Evolutionary conservation across 2,888 invertebrate genomes (phyloP).

Genomic region (Nemoura dubitans): DNA sequence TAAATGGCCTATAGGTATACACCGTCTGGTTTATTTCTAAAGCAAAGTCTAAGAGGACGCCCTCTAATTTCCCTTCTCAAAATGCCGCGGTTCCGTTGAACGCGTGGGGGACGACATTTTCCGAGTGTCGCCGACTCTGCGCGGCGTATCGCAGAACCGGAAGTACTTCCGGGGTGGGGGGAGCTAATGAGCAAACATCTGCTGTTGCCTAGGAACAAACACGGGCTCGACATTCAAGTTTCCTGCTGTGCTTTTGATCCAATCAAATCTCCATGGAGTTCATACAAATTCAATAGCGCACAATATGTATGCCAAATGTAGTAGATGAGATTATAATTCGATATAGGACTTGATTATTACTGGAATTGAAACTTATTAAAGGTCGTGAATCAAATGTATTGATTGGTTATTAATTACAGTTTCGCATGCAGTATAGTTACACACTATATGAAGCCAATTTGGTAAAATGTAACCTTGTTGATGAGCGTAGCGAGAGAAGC

Average conservation of each 20-base stretch:
- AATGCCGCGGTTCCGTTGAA: not conserved
- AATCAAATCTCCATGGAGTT: not conserved
- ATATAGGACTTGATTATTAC: not conserved
- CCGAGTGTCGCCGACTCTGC: not conserved
- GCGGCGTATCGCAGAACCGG: not conserved
- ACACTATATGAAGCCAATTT: constrained; percentile 7
- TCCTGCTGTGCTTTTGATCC: not conserved
- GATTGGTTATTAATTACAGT: not conserved
- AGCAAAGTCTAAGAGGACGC: not conserved
- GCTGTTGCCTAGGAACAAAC: not conserved
- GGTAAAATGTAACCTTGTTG: no score
- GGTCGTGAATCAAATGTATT: not conserved
- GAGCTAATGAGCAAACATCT: not conserved
- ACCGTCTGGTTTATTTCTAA: not conserved
- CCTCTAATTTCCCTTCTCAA: not conserved
- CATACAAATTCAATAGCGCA: not conserved
- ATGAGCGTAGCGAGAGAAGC: no score
- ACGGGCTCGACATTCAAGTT: not conserved
- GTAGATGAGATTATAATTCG: not conserved
- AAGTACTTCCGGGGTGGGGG: not conserved
- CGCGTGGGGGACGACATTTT: not conserved
- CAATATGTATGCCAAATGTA: not conserved
- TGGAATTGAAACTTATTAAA: not conserved
- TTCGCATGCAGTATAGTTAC: constrained; percentile 1
- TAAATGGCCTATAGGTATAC: no score